phyloP scores from a whole-genome alignment of 2,797 vertebrate species.

The Antrozous pallidus region DNA sequence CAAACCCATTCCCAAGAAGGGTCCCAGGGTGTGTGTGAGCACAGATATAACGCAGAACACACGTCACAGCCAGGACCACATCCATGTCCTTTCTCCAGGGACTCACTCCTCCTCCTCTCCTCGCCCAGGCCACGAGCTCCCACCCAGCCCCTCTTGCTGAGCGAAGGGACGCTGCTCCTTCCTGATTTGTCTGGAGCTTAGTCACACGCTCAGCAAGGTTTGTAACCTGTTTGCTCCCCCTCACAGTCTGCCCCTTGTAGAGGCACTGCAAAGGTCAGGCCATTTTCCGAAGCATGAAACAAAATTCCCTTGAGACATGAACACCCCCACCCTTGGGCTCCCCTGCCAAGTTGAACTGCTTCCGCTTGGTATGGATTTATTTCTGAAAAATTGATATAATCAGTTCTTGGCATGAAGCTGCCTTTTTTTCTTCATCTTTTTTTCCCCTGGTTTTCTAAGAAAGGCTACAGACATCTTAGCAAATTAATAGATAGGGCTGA shows the following conservation, averaged over 20 bases:
- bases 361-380: neutral
- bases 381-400: conserved; percentile 2
- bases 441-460: conserved; percentile 38
- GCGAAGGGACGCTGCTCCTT: neutral
- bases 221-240: neutral
- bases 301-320: neutral
- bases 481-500: neutral
- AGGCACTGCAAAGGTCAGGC: neutral
- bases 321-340: neutral
- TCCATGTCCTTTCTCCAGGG: neutral
- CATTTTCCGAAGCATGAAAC: neutral
- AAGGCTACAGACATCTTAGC: neutral
- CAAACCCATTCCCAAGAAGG: neutral
- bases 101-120: neutral
- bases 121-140: no score
- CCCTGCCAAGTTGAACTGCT: neutral
- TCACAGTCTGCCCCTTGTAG: no score
- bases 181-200: neutral
- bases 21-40: neutral
- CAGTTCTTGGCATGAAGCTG: neutral
- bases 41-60: neutral
- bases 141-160: neutral
- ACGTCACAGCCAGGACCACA: neutral
- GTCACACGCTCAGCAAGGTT: accelerated
- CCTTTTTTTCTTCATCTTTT: neutral